Percentiles rank a stretch among this genome's conserved stretches.
phyloP scores from a whole-genome alignment of 2,113 vertebrate species.

The Isichthys henryi region DNA sequence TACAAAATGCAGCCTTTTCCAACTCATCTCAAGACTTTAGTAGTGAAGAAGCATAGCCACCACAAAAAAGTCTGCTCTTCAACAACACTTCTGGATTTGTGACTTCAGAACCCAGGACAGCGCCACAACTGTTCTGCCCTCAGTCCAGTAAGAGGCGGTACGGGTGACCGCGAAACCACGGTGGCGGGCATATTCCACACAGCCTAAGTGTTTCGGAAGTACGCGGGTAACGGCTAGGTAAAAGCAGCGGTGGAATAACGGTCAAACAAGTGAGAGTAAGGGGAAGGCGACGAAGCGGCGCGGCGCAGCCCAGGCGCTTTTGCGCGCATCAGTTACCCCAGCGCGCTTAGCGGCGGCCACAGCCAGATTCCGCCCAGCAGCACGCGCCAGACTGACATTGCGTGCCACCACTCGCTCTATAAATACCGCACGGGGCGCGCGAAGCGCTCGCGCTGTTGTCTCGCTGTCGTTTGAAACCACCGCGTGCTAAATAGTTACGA shows the following conservation, averaged over 20 bases:
- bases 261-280: background rate
- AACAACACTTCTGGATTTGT: constrained; percentile 15
- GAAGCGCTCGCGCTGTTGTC: background rate
- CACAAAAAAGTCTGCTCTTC: constrained; percentile 18
- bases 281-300: background rate
- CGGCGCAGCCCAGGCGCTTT: constrained; percentile 17
- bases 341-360: background rate
- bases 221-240: background rate
- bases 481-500: background rate
- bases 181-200: background rate
- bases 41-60: background rate
- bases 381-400: background rate
- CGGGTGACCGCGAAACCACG: background rate
- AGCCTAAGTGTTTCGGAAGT: background rate
- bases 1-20: constrained; percentile 30
- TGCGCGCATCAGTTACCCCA: constrained; percentile 19
- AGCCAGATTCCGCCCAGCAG: background rate
- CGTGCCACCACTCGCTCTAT: background rate
- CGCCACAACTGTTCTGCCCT: constrained; percentile 26
- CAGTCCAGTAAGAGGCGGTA: constrained; percentile 16
- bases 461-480: background rate
- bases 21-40: constrained; percentile 31
- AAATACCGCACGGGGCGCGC: background rate
- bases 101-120: constrained; percentile 46
- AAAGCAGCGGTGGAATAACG: background rate